These are phyloP conservation scores for Protomyctophum bolini DNA, from an alignment of 2,113 vertebrate genomes.

Conservation along the genomic window DNA sequence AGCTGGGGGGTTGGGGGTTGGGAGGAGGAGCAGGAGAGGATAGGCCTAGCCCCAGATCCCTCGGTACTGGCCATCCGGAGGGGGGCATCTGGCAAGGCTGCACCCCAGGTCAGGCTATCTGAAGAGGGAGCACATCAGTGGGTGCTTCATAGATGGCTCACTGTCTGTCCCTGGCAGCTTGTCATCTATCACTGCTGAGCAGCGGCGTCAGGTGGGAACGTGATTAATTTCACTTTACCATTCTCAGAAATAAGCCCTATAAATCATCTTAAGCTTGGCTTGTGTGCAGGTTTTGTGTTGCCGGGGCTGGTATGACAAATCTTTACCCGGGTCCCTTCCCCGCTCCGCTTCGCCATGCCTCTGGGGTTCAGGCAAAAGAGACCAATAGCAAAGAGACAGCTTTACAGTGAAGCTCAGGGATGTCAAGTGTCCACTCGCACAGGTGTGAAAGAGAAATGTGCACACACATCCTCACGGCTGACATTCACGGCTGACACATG, in stretches of 20 bases:
- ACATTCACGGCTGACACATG: conserved; percentile 24
- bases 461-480: not conserved
- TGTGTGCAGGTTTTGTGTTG: conserved; percentile 62
- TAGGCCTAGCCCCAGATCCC: conserved; percentile 37
- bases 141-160: conserved; percentile 78
- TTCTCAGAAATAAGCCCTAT: conserved; percentile 86
- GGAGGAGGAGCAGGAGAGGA: conserved; percentile 1
- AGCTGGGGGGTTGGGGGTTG: conserved; percentile 46
- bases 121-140: conserved; percentile 68
- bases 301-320: conserved; percentile 75
- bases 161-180: conserved; percentile 80
- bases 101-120: conserved; percentile 78
- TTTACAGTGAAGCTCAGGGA: conserved; percentile 30
- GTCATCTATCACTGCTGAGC: conserved; percentile 84
- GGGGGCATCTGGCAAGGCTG: conserved; percentile 74
- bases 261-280: conserved; percentile 79
- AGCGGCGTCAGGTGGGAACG: conserved; percentile 79
- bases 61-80: conserved; percentile 58
- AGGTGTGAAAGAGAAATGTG: conserved; percentile 7
- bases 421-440: conserved; percentile 37
- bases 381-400: conserved; percentile 26
- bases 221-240: conserved; percentile 86
- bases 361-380: conserved; percentile 42
- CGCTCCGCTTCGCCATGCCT: conserved; percentile 37
- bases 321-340: conserved; percentile 60